Evolutionary conservation across 1,140 invertebrate genomes (phyloP), one percentile per base, ranked within the genome.

Genomic region (Scaptomyza pallida): DNA sequence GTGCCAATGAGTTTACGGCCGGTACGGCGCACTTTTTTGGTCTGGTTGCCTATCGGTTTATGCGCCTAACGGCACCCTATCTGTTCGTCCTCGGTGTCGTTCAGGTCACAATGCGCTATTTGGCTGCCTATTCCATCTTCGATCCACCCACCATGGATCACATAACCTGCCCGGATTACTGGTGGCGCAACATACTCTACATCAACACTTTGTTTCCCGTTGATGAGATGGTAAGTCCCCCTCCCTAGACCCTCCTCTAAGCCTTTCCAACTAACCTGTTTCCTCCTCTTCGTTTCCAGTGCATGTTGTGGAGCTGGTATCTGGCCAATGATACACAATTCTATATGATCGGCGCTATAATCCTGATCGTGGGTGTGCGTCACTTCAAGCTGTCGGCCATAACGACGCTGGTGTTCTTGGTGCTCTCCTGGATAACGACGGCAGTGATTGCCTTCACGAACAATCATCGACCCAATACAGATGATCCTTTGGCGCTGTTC

Each of bases 281-380:
- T 10, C 23, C 3, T 6, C 0, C 33, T 0, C 12, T 37, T n/a
- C 5, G 12, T 26, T 26, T 26, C 23, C 91, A 97, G 96, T 97
- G 96, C 79, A 97, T 97, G 96, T 82, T 96, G 19, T 97, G 96
- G 96, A 97, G 96, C 92, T 97, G 96, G 96, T 97, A 97, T 79
- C 91, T 97, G n/a, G 95, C 96, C 0, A 96, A 97, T 72, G 96
- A 97, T 79, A 96, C 96, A 0, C 96, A 97, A 82, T 97, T 97
- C 91, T 97, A 96, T 79, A 93, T 96, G 16, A 93, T 97, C 21
- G 96, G 96, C 26, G 95, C 95, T 1, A 93, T 97, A 5, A 94
- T 97, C 9, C 91, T 97, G 2, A 95, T 97, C 47, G 78, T 96
- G 40, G 95, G 95, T 2, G 83, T 93, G 68, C 93, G 95, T 73